These are phyloP conservation scores for Ceyx margarethae DNA, from an alignment of 2,113 vertebrate species.

Conservation along the genomic window DNA sequence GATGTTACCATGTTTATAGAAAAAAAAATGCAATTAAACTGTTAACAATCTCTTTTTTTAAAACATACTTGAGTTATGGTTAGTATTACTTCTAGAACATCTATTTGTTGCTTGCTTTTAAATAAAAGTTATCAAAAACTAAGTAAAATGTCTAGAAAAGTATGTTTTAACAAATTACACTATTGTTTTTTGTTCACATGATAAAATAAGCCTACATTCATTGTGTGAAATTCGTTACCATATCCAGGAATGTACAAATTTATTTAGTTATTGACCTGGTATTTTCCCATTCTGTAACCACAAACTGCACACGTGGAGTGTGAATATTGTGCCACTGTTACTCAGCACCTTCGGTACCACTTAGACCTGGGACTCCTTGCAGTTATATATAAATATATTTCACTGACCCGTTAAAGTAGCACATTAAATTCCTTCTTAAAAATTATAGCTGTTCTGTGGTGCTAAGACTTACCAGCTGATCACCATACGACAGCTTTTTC, in stretches of 20 bases:
- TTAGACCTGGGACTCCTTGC: not conserved
- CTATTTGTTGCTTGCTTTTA: not conserved
- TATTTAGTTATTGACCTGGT: not conserved
- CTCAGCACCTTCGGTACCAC: not conserved
- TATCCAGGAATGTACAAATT: not conserved
- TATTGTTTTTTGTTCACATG: not conserved
- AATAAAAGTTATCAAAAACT: not conserved
- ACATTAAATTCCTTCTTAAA: not conserved
- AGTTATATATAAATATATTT: not conserved
- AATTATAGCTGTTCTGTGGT: not conserved
- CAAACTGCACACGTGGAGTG: accelerated
- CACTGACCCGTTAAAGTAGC: not conserved
- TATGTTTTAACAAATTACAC: not conserved
- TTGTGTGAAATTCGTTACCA: not conserved
- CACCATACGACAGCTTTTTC: not conserved
- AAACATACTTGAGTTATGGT: not conserved
- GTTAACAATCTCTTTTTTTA: not conserved
- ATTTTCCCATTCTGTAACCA: not conserved
- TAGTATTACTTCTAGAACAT: not conserved
- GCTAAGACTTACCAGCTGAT: not conserved
- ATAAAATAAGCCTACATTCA: not conserved
- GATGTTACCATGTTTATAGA: not conserved
- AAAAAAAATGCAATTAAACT: not conserved
- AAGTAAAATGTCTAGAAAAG: not conserved
- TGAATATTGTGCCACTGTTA: not conserved